Conservation (phyloP, 2,888 invertebrate genomes). For the Parnassius smintheus region DNA sequence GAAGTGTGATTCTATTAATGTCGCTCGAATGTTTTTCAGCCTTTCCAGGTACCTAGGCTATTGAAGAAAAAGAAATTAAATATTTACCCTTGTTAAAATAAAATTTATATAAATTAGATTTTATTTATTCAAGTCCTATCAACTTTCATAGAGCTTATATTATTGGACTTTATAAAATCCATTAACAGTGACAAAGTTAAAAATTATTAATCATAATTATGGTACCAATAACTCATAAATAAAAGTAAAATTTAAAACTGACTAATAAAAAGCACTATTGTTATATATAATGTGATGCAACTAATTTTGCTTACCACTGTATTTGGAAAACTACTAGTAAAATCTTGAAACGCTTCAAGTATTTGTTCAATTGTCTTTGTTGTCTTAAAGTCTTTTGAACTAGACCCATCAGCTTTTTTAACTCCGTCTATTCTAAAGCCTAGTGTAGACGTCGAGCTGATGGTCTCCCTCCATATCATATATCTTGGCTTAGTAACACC, state of each 20-base stretch:
- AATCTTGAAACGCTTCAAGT: constrained; percentile 89
- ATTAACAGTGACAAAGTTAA: too few relatives aligned
- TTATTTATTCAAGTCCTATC: too few relatives aligned
- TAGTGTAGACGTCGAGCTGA: constrained; percentile 97
- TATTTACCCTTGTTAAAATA: not conserved
- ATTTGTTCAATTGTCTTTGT: constrained; percentile 93
- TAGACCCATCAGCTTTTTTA: constrained; percentile 92
- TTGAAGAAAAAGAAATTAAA: constrained; percentile 18
- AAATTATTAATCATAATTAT: too few relatives aligned
- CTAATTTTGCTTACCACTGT: constrained; percentile 84
- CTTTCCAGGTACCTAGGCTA: constrained; percentile 92
- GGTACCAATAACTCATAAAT: too few relatives aligned
- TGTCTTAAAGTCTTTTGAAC: constrained; percentile 97
- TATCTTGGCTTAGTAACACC: constrained; percentile 97
- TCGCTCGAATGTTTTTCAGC: constrained; percentile 90
- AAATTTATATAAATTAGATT: too few relatives aligned
- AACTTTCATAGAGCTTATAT: too few relatives aligned
- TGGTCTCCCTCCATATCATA: constrained; percentile 98
- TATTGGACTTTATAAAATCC: too few relatives aligned
- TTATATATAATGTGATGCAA: not conserved
- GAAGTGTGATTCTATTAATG: constrained; percentile 92
- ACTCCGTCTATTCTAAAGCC: constrained; percentile 98
- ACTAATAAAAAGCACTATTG: too few relatives aligned
- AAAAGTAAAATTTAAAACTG: too few relatives aligned
- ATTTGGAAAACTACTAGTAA: constrained; percentile 89